phyloP scores from a whole-genome alignment of 2,113 vertebrate species.

The Mellivora capensis region DNA sequence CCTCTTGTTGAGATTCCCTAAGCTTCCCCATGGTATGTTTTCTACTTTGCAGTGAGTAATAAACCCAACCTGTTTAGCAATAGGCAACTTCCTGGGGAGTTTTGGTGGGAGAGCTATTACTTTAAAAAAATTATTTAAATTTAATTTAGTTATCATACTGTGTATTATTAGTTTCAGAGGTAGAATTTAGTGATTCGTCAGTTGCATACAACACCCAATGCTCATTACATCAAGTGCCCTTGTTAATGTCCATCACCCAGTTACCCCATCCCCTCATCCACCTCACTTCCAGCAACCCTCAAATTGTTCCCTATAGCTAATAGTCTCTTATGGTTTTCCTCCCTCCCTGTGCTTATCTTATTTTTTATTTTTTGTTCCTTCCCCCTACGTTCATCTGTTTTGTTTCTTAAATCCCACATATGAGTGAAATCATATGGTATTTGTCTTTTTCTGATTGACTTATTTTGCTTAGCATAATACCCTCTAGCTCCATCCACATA shows the following conservation, averaged over 20 bases:
- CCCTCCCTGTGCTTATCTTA: too few relatives aligned
- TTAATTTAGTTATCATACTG: not conserved
- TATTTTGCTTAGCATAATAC: too few relatives aligned
- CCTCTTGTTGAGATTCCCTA: not conserved
- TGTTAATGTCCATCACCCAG: not conserved
- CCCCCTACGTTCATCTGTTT: too few relatives aligned
- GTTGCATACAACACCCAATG: not conserved
- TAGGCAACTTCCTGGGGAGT: too few relatives aligned
- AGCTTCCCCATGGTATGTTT: not conserved
- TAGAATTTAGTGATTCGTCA: not conserved
- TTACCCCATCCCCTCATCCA: not conserved
- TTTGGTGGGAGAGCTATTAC: not conserved
- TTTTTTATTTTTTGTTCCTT: too few relatives aligned
- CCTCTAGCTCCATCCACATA: too few relatives aligned
- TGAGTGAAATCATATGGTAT: too few relatives aligned
- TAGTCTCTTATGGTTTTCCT: too few relatives aligned
- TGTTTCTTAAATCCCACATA: too few relatives aligned
- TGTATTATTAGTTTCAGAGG: not conserved
- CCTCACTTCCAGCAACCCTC: too few relatives aligned
- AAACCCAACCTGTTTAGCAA: not conserved
- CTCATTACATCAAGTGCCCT: not conserved
- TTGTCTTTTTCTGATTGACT: too few relatives aligned
- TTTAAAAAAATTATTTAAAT: not conserved
- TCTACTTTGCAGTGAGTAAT: not conserved
- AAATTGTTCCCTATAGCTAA: too few relatives aligned